phyloP scores from a whole-genome alignment of 1,140 invertebrate genomes.

The Nephila pilipes region DNA sequence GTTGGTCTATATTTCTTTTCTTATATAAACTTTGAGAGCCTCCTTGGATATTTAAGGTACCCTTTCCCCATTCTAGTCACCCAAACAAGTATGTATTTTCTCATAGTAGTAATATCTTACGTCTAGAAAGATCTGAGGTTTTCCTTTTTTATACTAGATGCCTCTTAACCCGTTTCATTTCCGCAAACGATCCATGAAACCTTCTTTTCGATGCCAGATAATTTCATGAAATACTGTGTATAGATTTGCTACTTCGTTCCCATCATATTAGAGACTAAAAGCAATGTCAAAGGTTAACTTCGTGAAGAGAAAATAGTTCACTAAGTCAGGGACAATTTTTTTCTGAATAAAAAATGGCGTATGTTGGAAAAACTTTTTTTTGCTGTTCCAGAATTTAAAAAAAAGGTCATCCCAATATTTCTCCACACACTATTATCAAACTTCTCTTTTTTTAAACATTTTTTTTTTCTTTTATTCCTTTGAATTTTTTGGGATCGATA shows the following conservation, averaged over 20 bases:
- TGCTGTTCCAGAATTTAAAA: background rate
- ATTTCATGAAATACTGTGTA: background rate
- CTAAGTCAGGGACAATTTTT: constrained; percentile 2
- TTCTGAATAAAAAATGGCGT: constrained; percentile 2
- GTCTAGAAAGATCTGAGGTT: background rate
- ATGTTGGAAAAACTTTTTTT: background rate
- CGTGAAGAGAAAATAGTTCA: constrained; percentile 4
- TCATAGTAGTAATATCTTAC: background rate
- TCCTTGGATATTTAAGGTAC: background rate
- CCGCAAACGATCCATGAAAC: constrained; percentile 11
- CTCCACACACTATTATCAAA: background rate
- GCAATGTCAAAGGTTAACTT: constrained; percentile 65
- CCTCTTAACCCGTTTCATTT: background rate
- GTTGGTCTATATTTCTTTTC: too few relatives aligned
- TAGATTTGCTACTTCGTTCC: background rate
- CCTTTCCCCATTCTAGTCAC: background rate
- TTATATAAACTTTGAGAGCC: too few relatives aligned
- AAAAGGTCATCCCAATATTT: constrained; percentile 50
- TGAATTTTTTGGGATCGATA: background rate
- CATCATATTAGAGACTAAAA: constrained; percentile 41
- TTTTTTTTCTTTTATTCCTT: background rate
- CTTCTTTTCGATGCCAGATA: constrained; percentile 3
- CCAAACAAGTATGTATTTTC: background rate
- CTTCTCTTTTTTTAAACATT: background rate
- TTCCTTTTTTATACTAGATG: background rate